Evolutionary conservation across 2,113 vertebrate genomes (phyloP), one percentile per base, ranked within the genome.

Genomic region (Lagopus leucura): DNA sequence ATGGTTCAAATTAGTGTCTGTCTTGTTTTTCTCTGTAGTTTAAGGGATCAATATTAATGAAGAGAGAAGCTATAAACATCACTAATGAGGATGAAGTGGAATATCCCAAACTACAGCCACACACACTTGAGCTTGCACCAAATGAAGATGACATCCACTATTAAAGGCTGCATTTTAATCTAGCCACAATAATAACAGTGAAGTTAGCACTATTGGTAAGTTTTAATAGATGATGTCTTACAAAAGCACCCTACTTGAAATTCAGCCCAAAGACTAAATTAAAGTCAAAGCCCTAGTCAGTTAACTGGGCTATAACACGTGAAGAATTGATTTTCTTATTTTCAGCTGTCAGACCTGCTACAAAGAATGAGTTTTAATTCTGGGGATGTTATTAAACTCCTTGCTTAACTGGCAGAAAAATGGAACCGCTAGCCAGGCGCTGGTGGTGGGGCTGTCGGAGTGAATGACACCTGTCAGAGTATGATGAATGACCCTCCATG

Each of bases 401-500:
- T 97, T 98, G 98, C 98, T 99, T 98, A 98, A 98, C 97, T 81
- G 97, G 97, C 97, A 98, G 98, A 98, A 98, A 98, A 98, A 98
- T 97, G 97, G 97, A 97, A 97, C 96, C 60, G 12, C 97, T 92
- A 94, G 96, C 89, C 77, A 34, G 95, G 93, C 90, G 66, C 92
- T 58, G 84, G 93, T 69, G 93, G 89, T 66, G 89, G 63, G 93
- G 97, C 97, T 98, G 97, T 98, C 96, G 63, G 93, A 96, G 98
- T 99, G 99, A 99, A 99, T 99, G 99, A 98, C 99, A 99, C 98
- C 98, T 99, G 99, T 99, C 99, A 99, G 98, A 96, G 97, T 97
- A 98, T 99, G 99, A 99, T 99, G 98, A 99, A 99, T 99, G 99
- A 99, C 98, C 98, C 98, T 97, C 98, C 97, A 98, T 98, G 98